These are phyloP conservation scores for Nomada fucata DNA, from an alignment of 2,888 invertebrate species.

Conservation along the genomic window DNA sequence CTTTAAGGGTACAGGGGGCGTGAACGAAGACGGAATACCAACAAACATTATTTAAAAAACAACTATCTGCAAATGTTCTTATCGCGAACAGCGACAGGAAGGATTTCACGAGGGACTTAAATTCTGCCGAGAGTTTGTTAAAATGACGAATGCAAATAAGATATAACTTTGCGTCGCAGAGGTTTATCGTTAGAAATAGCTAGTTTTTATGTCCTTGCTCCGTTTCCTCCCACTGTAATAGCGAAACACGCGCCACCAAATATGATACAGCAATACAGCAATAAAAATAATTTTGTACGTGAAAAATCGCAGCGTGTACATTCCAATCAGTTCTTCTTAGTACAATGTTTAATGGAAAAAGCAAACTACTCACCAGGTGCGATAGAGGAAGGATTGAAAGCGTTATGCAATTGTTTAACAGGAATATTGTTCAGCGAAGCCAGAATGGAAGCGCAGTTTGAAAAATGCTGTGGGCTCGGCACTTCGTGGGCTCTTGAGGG, in stretches of 20 bases:
- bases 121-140: conserved; percentile 21
- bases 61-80: conserved; percentile 11
- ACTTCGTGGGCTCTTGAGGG: conserved; percentile 85
- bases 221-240: background rate
- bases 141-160: conserved; percentile 39
- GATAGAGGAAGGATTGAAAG: background rate
- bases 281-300: no score
- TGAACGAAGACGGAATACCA: background rate
- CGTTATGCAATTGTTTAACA: background rate
- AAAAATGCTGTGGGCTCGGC: conserved; percentile 86
- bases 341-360: conserved; percentile 7
- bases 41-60: background rate
- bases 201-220: conserved; percentile 27
- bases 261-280: background rate
- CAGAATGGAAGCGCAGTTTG: conserved; percentile 74
- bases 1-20: background rate
- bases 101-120: conserved; percentile 22
- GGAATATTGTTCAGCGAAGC: conserved; percentile 51
- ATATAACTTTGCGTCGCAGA: conserved; percentile 43
- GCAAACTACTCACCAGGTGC: no score
- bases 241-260: background rate
- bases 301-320: no score
- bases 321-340: no score
- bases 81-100: conserved; percentile 32
- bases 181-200: conserved; percentile 31